Evolutionary conservation across 2,888 invertebrate species (phyloP).

Genomic region (Nomada hirtipes): DNA sequence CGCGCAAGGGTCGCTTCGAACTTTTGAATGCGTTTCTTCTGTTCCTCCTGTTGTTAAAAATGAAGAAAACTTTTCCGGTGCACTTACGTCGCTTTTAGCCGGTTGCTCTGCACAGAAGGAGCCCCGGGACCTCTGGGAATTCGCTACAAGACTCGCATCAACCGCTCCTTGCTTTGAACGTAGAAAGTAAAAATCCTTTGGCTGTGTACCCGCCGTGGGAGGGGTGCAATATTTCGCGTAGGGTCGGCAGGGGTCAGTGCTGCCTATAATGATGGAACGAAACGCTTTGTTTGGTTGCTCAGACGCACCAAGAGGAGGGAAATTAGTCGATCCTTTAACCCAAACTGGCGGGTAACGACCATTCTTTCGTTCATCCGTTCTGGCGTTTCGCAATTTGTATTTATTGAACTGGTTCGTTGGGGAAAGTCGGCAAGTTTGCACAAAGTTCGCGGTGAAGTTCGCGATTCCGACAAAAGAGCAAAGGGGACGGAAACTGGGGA

Average conservation of each 20-base stretch:
- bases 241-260: neutral
- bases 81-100: constrained; percentile 63
- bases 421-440: constrained; percentile 74
- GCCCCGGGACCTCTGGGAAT: constrained; percentile 46
- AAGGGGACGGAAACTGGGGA: neutral
- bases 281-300: neutral
- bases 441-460: constrained; percentile 69
- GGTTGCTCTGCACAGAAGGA: constrained; percentile 37
- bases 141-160: constrained; percentile 40
- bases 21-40: constrained; percentile 69
- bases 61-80: constrained; percentile 59
- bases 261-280: neutral
- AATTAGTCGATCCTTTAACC: constrained; percentile 33
- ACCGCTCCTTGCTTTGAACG: constrained; percentile 17
- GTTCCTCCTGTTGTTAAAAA: constrained; percentile 65
- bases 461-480: constrained; percentile 3
- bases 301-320: neutral
- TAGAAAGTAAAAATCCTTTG: constrained; percentile 11
- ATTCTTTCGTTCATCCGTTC: constrained; percentile 72
- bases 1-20: constrained; percentile 27
- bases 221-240: neutral
- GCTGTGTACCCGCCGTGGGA: neutral
- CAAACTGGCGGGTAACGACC: constrained; percentile 40
- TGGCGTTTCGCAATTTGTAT: constrained; percentile 73
- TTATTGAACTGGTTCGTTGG: constrained; percentile 74